phyloP scores from a whole-genome alignment of 2,888 invertebrate genomes.

The Colletes collaris region DNA sequence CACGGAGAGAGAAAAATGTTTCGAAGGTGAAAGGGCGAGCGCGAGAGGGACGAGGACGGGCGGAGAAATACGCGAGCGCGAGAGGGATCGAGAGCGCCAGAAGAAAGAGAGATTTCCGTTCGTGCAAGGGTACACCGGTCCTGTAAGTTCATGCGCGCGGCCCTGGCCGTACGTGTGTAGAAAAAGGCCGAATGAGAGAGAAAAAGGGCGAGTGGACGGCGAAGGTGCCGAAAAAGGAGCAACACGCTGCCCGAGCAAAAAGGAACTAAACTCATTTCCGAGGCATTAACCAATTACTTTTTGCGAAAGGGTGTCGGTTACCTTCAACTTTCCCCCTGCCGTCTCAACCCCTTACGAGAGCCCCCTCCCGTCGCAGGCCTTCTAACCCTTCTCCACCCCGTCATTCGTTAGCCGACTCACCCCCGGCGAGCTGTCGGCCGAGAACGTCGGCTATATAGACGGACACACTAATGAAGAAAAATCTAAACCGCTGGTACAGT shows the following conservation, averaged over 20 bases:
- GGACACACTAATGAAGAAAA: conserved; percentile 71
- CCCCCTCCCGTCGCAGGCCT: conserved; percentile 43
- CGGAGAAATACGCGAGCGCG: conserved; percentile 16
- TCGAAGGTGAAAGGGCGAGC: conserved; percentile 57
- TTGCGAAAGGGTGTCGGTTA: conserved; percentile 82
- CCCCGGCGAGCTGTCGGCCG: conserved; percentile 44
- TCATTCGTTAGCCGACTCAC: conserved; percentile 71
- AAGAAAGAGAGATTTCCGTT: conserved; percentile 30
- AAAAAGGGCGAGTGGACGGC: conserved; percentile 54
- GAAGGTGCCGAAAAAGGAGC: conserved; percentile 72
- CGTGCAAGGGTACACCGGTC: conserved; percentile 25
- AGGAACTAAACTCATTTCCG: conserved; percentile 82
- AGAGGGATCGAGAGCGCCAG: conserved; percentile 19
- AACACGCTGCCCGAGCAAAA: conserved; percentile 73
- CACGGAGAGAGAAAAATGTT: conserved; percentile 38
- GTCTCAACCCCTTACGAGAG: conserved; percentile 45
- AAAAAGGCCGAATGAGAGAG: conserved; percentile 60
- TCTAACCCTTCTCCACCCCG: conserved; percentile 57
- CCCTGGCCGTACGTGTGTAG: conserved; percentile 28
- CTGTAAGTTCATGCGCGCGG: not conserved
- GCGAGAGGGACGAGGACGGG: conserved; percentile 44
- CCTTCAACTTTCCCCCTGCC: conserved; percentile 72
- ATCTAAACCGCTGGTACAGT: conserved; percentile 53
- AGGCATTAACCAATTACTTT: conserved; percentile 83
- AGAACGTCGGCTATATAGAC: conserved; percentile 46